Evolutionary conservation across 30 jellyfish, hydroid and myxozoan species (phyloP).

Genomic region (Chrysaora quinquecirrha): DNA sequence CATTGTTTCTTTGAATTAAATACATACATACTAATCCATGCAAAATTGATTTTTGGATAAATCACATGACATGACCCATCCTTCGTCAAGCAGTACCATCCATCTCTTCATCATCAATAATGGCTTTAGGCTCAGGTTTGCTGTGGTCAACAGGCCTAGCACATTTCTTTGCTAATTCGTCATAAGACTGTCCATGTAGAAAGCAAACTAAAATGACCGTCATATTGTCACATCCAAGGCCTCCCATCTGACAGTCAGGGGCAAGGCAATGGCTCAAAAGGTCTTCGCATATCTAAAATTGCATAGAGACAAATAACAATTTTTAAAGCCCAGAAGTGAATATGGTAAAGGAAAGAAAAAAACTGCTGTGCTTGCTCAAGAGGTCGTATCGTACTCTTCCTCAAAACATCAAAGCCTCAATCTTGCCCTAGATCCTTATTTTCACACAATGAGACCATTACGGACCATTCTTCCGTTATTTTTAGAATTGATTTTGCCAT

Average conservation of each 20-base stretch:
- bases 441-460: too few species aligned
- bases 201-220: constrained; percentile 84
- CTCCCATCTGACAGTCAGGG: constrained; percentile 99
- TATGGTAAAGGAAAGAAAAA: too few species aligned
- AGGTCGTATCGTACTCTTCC: too few species aligned
- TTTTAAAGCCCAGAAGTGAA: too few species aligned
- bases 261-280: constrained; percentile 92
- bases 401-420: too few species aligned
- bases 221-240: constrained; percentile 98
- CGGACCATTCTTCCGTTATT: too few species aligned
- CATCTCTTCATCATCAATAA: neutral
- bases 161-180: constrained; percentile 83
- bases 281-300: constrained; percentile 82
- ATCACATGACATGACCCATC: too few species aligned
- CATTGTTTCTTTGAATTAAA: neutral
- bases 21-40: neutral
- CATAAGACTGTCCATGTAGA: constrained; percentile 79
- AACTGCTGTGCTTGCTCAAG: too few species aligned
- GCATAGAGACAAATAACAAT: too few species aligned
- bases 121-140: neutral
- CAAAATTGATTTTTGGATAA: neutral
- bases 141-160: constrained; percentile 53
- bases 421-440: too few species aligned
- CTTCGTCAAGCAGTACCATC: too few species aligned
- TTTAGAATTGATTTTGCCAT: too few species aligned